Evolutionary conservation across 2,888 invertebrate species (phyloP).

Genomic region (Opisthograptis luteolata): DNA sequence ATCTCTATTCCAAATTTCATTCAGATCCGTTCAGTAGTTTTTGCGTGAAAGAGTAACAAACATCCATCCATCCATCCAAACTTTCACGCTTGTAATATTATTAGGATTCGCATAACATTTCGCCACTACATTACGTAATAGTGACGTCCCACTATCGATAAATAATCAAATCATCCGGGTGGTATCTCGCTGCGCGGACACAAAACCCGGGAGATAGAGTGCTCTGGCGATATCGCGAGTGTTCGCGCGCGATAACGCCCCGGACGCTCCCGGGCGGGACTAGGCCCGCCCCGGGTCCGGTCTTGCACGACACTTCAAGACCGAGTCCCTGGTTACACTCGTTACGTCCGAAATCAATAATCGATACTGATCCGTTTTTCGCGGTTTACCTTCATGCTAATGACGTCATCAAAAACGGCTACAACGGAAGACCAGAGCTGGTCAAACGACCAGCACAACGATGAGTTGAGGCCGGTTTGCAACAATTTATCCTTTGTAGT

Average conservation of each 20-base stretch:
- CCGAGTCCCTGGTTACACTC: neutral
- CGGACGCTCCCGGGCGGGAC: constrained; percentile 31
- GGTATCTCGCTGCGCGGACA: constrained; percentile 38
- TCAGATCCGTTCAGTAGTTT: too few relatives aligned
- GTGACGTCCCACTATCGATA: constrained; percentile 3
- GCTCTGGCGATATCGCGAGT: constrained; percentile 56
- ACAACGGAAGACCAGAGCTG: too few relatives aligned
- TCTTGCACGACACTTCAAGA: constrained; percentile 3
- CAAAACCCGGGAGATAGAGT: constrained; percentile 57
- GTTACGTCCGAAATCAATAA: too few relatives aligned
- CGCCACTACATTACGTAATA: neutral
- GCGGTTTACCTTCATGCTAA: too few relatives aligned
- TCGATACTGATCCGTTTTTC: too few relatives aligned
- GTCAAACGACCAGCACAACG: too few relatives aligned
- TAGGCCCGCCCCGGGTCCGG: constrained; percentile 16
- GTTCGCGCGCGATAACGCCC: constrained; percentile 60
- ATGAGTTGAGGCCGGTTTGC: too few relatives aligned
- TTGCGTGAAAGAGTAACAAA: too few relatives aligned
- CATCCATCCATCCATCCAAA: too few relatives aligned
- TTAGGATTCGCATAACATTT: neutral
- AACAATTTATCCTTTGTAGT: too few relatives aligned
- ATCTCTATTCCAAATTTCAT: too few relatives aligned
- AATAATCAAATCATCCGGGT: constrained; percentile 20
- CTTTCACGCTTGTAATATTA: neutral
- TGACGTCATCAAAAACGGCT: too few relatives aligned